A percentile compares a stretch with the other conserved stretches of the same genome.
Evolutionary conservation across 2,113 vertebrate genomes (phyloP).

Genomic region (Silurus meridionalis): DNA sequence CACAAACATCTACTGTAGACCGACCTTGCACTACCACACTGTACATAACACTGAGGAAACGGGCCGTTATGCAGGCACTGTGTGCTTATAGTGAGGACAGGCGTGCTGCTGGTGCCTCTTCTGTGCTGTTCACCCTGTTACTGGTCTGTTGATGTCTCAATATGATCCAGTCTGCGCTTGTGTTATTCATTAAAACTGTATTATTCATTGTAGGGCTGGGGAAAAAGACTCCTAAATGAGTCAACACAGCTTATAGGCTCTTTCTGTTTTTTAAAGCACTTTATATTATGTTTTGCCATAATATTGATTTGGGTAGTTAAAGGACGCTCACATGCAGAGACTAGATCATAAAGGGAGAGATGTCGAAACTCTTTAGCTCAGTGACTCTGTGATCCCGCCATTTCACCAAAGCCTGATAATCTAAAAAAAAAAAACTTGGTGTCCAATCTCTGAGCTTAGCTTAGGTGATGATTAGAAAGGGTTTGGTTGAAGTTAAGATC

Average conservation of each 20-base stretch:
- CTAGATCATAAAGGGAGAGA: conserved; percentile 17
- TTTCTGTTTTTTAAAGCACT: conserved; percentile 29
- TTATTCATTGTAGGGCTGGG: background rate
- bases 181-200: conserved; percentile 5
- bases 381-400: conserved; percentile 25
- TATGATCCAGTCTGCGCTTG: background rate
- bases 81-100: conserved; percentile 46
- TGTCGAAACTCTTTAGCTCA: background rate
- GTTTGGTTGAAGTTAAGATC: background rate
- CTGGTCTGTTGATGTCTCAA: background rate
- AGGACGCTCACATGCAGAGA: background rate
- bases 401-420: conserved; percentile 16
- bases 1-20: conserved; percentile 22
- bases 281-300: conserved; percentile 38
- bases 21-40: background rate
- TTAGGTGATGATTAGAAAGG: background rate
- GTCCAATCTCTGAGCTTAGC: background rate
- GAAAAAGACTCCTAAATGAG: background rate
- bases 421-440: background rate
- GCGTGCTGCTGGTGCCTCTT: conserved; percentile 8
- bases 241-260: background rate
- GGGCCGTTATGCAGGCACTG: conserved; percentile 49
- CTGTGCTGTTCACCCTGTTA: background rate
- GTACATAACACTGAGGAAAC: background rate
- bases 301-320: background rate